Evolutionary conservation across 2,797 vertebrate species (phyloP), one percentile per base, ranked within the genome.

Genomic region (Bradypodion pumilum): DNA sequence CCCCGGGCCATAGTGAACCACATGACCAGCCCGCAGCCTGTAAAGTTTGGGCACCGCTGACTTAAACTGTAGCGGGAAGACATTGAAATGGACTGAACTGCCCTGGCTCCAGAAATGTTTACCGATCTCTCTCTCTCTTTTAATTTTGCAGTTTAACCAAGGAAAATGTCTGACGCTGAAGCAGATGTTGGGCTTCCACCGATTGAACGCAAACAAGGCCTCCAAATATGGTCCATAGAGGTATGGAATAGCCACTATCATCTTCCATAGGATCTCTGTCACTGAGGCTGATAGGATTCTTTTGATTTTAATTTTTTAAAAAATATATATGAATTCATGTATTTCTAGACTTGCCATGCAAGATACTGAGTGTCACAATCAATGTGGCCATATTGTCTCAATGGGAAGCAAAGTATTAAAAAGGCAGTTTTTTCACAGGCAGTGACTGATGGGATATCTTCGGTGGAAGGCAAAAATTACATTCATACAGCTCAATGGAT

Each of bases 191-290:
- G 84, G 42, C 49, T 98, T 94, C 89, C 91, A 78, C 90, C 86
- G 84, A 93, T 97, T 10, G 91, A 92, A 75, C 94, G 90, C 60
- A 97, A 97, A 66, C 96, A 97, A 29, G 98, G 97, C 59, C 95
- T 99, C 86, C 98, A 99, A 91, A 97, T 99, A 94, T 99, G 98
- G 98, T 95, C 96, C 92, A 97, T 98, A 90, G 97, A 97, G 93
- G 98, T 99, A 93, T 19, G 92, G 42, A 72, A 78, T 68, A 12
- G 13, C 83, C 13, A 32, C 1, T 27, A 1, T 37, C 35, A n/a
- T n/a, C n/a, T 63, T 49, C 6, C 13, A 19, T 32, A 46, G 27
- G 44, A 7, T 66, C 52, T 42, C 69, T 60, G 37, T 37, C 27
- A 3, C 32, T 27, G 76, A 42, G 9, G 5, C 25, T 16, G 37